Percentiles rank a stretch among this genome's conserved stretches.
phyloP scores from a whole-genome alignment of 2,888 invertebrate genomes.

The Craniophora ligustri region DNA sequence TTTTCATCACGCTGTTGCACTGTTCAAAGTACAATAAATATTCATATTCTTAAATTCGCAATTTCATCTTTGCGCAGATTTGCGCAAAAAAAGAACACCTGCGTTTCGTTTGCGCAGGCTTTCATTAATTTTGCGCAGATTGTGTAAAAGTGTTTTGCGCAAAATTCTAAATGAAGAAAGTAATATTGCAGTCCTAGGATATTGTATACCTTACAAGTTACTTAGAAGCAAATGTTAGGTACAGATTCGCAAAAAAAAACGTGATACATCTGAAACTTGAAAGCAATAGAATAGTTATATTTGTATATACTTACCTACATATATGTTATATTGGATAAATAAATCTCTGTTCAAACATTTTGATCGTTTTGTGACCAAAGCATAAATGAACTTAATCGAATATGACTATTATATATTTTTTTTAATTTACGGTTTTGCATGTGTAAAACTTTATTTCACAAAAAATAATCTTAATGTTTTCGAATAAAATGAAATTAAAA shows the following conservation, averaged over 20 bases:
- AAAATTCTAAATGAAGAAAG: too few relatives aligned
- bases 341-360: conserved; percentile 20
- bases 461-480: neutral
- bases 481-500: neutral
- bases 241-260: conserved; percentile 29
- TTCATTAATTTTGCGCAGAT: neutral
- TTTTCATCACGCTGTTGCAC: too few relatives aligned
- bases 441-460: too few relatives aligned
- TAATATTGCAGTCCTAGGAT: neutral
- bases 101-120: too few relatives aligned
- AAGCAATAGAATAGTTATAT: conserved; percentile 69
- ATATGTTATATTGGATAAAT: conserved; percentile 35
- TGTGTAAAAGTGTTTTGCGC: too few relatives aligned
- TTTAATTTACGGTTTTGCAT: too few relatives aligned
- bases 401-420: too few relatives aligned
- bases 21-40: too few relatives aligned
- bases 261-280: conserved; percentile 60
- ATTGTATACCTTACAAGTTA: neutral
- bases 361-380: conserved; percentile 18
- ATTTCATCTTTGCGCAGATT: too few relatives aligned
- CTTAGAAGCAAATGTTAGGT: conserved; percentile 27
- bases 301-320: conserved; percentile 39
- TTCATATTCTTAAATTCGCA: too few relatives aligned
- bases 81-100: neutral
- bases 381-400: neutral